Conservation (phyloP, 2,888 invertebrate species). For the Watsonalla binaria region DNA sequence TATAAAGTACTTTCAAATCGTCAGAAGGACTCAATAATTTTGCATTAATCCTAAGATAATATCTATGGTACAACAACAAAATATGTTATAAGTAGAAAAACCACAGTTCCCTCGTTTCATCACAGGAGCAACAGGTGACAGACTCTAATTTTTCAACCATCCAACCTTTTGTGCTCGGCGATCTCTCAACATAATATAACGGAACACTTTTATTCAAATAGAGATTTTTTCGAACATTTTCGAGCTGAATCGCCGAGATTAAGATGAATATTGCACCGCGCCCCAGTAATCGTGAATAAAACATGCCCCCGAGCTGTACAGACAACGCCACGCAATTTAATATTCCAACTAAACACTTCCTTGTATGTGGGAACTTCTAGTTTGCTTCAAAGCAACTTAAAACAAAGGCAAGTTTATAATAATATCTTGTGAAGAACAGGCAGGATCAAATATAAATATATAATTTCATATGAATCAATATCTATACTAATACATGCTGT, state of each 20-base stretch:
- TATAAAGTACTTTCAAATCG: too few relatives aligned
- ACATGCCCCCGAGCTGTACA: slow-evolving; percentile 14
- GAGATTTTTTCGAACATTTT: slow-evolving; percentile 24
- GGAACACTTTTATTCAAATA: slow-evolving; percentile 25
- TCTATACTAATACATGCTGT: too few relatives aligned
- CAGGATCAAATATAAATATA: too few relatives aligned
- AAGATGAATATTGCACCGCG: slow-evolving; percentile 34
- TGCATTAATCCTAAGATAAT: too few relatives aligned
- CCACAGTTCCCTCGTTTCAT: slow-evolving; percentile 15
- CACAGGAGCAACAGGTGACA: slow-evolving; percentile 42
- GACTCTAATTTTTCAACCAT: slow-evolving; percentile 35
- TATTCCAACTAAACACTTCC: neutral
- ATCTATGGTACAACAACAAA: too few relatives aligned
- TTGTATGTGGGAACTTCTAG: neutral
- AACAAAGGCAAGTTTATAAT: too few relatives aligned
- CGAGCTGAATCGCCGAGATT: slow-evolving; percentile 26
- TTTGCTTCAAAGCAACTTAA: too few relatives aligned
- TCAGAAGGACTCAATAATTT: too few relatives aligned
- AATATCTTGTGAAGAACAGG: too few relatives aligned
- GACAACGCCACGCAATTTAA: neutral
- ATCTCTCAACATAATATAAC: slow-evolving; percentile 19
- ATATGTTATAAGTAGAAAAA: slow-evolving; percentile 10
- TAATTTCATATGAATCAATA: too few relatives aligned
- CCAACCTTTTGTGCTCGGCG: slow-evolving; percentile 17
- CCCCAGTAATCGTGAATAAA: slow-evolving; percentile 36